Evolutionary conservation across 2,797 vertebrate genomes (phyloP), one percentile per base, ranked within the genome.

Genomic region (Petrocephalus schoutedeni): DNA sequence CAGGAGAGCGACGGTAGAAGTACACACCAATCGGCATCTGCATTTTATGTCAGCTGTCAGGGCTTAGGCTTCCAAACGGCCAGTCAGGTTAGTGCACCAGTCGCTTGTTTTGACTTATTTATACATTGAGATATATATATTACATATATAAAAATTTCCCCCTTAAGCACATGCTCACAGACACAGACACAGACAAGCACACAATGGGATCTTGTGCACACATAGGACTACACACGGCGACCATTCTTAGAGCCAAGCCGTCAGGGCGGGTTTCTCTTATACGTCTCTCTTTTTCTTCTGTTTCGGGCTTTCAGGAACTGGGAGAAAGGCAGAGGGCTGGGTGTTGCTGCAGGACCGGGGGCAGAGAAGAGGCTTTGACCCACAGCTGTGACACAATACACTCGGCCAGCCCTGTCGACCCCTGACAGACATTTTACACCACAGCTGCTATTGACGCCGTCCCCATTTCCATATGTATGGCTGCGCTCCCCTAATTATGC

Each of bases 401-500:
- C 96, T 96, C 95, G 95, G 95, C 96, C 95, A 96, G 96, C 96
- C 96, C 95, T 95, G 94, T 94, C 94, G 94, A 97, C 95, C 97
- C 95, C 96, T 97, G 96, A 98, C 97, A 97, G 97, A 96, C 97
- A 97, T 97, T 98, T 98, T 98, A 98, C 97, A 97, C 96, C 95
- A 94, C 97, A 98, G 97, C 97, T 98, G 97, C 97, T 97, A 97
- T 96, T 96, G 95, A 96, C 96, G 95, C 95, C 96, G 94, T 96
- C 96, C 92, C 91, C 94, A 99, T 99, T 99, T 98, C 96, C 98
- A 99, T 99, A 98, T 99, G 97, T 98, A 99, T 99, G 96, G 98
- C 93, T 95, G 94, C 95, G 96, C 97, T 92, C 96, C 95, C 96
- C 97, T 98, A 98, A 98, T 99, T 99, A 99, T 99, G 98, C 97